Evolutionary conservation across 2,113 vertebrate species (phyloP), one percentile per base, ranked within the genome.

Genomic region (Tragelaphus scriptus): DNA sequence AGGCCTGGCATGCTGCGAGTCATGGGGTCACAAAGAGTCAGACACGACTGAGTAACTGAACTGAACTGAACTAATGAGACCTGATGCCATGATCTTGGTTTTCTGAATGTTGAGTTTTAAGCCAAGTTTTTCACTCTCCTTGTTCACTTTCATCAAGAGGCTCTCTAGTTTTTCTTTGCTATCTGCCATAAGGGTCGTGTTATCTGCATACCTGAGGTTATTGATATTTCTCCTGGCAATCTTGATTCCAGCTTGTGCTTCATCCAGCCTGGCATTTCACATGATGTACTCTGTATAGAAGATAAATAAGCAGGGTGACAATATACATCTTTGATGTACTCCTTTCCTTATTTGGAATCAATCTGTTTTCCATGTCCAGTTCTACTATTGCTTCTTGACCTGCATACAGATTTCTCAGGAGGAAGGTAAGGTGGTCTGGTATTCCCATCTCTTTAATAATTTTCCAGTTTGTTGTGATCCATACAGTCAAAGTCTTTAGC

Each of bases 11-110:
- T 59, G 11, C 58, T 59, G 25, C 2, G 5, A 28, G 12, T 59
- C 25, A 59, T 28, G 58, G 58, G 5, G 25, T 59, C 0, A 0
- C 58, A 59, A 15, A 59, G 2, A 28, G 11, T 59, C 1, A 0
- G 58, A 59, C 58, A 28, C 0, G 58, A 59, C 58, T 59, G 58
- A 59, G 10, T 26, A 25, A 59, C 10, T 59, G 10, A 59, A 59
- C 23, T 59, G 25, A 59, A 59, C 25, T 59, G 25, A 59, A 26
- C 25, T 56, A 25, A 65, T 8, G 30, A 7, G 5, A 65, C 30
- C 30, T 2, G 63, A 65, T 65, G 15, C 63, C 30, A 32, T 17
- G 63, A 65, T 65, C 63, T 65, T 32, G 8, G 30, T 65, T 65
- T 65, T 17, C 30, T 65, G 63, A 65, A 65, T 17, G 63, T 65